These are phyloP conservation scores for Anthrax anthrax DNA, from an alignment of 2,888 invertebrate genomes.

Conservation along the genomic window DNA sequence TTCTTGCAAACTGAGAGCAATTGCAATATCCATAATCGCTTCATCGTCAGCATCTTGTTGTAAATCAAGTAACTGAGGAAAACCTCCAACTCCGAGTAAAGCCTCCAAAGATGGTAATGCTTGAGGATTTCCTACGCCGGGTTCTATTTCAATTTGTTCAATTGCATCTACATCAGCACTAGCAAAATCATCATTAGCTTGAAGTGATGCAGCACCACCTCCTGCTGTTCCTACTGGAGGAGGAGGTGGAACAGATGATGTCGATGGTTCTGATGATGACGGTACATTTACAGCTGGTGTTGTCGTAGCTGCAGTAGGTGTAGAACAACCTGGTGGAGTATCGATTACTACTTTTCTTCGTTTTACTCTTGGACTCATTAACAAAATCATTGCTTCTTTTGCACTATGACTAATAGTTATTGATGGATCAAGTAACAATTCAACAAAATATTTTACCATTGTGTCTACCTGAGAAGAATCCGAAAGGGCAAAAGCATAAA, in stretches of 20 bases:
- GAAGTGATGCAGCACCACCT: slow-evolving; percentile 18
- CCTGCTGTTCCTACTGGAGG: slow-evolving; percentile 5
- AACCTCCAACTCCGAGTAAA: slow-evolving; percentile 40
- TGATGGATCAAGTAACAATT: slow-evolving; percentile 68
- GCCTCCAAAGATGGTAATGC: slow-evolving; percentile 36
- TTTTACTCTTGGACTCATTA: slow-evolving; percentile 63
- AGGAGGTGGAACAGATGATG: slow-evolving; percentile 4
- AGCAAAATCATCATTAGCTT: slow-evolving; percentile 18
- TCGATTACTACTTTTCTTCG: slow-evolving; percentile 56
- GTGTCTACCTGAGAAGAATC: slow-evolving; percentile 37
- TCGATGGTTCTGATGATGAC: slow-evolving; percentile 9
- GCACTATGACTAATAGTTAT: slow-evolving; percentile 78
- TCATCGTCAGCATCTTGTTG: slow-evolving; percentile 95
- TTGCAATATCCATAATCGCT: slow-evolving; percentile 91
- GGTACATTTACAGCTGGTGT: slow-evolving; percentile 4
- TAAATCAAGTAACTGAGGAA: slow-evolving; percentile 71
- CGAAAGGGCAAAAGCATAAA: slow-evolving; percentile 69
- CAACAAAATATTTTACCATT: slow-evolving; percentile 50
- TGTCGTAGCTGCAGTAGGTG: slow-evolving; percentile 40
- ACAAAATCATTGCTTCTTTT: slow-evolving; percentile 74
- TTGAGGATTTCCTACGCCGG: slow-evolving; percentile 17
- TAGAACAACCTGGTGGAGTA: slow-evolving; percentile 49
- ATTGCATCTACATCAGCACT: slow-evolving; percentile 18
- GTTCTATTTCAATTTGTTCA: slow-evolving; percentile 19
- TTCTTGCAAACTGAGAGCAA: slow-evolving; percentile 83